Percentiles rank a stretch among this genome's conserved stretches.
phyloP scores from a whole-genome alignment of 2,113 vertebrate genomes.

The Trogon melanurus region DNA sequence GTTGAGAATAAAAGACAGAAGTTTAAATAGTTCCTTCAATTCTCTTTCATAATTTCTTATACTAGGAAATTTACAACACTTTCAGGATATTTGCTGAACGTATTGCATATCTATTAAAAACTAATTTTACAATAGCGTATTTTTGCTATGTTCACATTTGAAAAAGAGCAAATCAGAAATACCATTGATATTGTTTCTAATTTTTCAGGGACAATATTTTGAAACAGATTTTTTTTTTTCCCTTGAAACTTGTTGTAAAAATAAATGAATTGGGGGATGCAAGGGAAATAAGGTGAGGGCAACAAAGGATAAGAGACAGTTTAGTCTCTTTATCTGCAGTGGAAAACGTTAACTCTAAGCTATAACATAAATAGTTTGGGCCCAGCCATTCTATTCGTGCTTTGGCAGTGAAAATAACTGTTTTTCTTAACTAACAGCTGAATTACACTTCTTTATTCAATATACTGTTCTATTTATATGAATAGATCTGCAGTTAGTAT shows the following conservation, averaged over 20 bases:
- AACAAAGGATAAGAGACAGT: not conserved
- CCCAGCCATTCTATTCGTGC: not conserved
- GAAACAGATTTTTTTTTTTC: not conserved
- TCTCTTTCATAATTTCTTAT: not conserved
- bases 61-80: not conserved
- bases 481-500: not conserved
- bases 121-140: not conserved
- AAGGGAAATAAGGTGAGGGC: not conserved
- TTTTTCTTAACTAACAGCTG: not conserved
- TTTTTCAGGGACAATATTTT: not conserved
- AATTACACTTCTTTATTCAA: not conserved
- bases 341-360: not conserved
- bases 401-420: not conserved
- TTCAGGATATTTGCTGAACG: not conserved
- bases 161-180: not conserved
- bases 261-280: fast-evolving
- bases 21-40: not conserved
- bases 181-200: not conserved
- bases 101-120: not conserved
- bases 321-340: not conserved
- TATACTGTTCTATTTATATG: not conserved
- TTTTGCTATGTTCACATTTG: not conserved
- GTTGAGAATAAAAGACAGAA: not conserved
- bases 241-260: not conserved
- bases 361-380: not conserved